Evolutionary conservation across 2,797 vertebrate species (phyloP).

Genomic region (Caiman crocodilus): DNA sequence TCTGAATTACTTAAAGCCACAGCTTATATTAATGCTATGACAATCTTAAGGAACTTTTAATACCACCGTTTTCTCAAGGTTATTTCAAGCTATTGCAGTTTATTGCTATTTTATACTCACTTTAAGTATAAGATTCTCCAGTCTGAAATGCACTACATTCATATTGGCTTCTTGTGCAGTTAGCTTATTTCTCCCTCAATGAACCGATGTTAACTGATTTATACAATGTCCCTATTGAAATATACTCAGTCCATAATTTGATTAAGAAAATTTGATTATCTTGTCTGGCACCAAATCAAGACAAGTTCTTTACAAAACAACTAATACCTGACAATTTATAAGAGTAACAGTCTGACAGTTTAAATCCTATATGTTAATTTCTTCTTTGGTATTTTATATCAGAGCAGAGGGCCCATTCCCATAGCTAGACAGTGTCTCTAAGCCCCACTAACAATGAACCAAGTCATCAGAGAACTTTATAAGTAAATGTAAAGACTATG

Average conservation of each 20-base stretch:
- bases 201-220: slow-evolving; percentile 50
- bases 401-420: slow-evolving; percentile 37
- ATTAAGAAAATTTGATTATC: slow-evolving; percentile 54
- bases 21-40: background rate
- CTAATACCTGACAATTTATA: slow-evolving; percentile 44
- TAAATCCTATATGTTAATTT: slow-evolving; percentile 71
- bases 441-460: slow-evolving; percentile 27
- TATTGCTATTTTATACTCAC: background rate
- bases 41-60: background rate
- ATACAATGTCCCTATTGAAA: slow-evolving; percentile 46
- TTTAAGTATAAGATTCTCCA: slow-evolving; percentile 16
- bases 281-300: slow-evolving; percentile 56
- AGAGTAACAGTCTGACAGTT: slow-evolving; percentile 56
- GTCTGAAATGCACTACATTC: slow-evolving; percentile 21
- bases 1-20: background rate
- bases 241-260: slow-evolving; percentile 49
- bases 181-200: slow-evolving; percentile 1
- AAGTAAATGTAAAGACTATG: slow-evolving; percentile 55
- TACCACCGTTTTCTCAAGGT: background rate
- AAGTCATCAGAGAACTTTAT: slow-evolving; percentile 45
- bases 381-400: slow-evolving; percentile 51
- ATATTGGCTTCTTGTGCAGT: background rate
- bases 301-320: slow-evolving; percentile 45
- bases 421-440: slow-evolving; percentile 17
- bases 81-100: background rate